Evolutionary conservation across 2,888 invertebrate genomes (phyloP), one percentile per base, ranked within the genome.

Genomic region (Neelides folsomi): DNA sequence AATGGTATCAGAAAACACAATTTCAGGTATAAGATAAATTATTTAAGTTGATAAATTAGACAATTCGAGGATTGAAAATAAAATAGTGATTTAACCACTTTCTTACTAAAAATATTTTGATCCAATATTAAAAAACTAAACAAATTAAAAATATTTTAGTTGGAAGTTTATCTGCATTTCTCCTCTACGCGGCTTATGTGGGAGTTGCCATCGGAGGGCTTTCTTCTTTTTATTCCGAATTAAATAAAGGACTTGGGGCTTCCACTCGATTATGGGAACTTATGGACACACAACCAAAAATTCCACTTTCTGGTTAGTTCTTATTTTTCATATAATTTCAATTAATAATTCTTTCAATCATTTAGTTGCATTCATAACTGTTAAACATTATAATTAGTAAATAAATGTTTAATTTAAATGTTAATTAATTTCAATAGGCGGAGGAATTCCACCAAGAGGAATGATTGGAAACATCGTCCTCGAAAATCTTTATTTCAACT

Each of bases 231-330:
- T 97, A 94, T 69, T 83, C 90, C 0, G 94, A 95, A 67, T 69
- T 95, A 57, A 95, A 93, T 73, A 86, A 86, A 68, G 93, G 92
- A 0, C 71, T 97, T 2, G 97, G 95, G 0, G 92, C 95, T 0
- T 88, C 89, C 2, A 77, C 82, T 0, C 77, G 94, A 49, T 74
- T 97, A 19, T 94, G 90, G 83, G 83, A 90, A 68, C 79, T 97
- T 51, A 79, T 89, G 47, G 89, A 94, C 69, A 77, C 88, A 47
- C 68, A 77, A 60, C 85, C 90, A 3, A 66, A 70, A 12, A 89
- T 95, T 67, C 85, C 89, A 9, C 71, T 82, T 34, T 67, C 76
- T 65, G 84, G 82, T 79, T 61, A 64, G 48, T 42, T 16, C 7
- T 37, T 16, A 16, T 12, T 18, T 46, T n/a, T 7, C 19, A 45